Base-by-base conservation (phyloP, 2,888 invertebrate genomes). In the Nemapogon koenigi region DNA sequence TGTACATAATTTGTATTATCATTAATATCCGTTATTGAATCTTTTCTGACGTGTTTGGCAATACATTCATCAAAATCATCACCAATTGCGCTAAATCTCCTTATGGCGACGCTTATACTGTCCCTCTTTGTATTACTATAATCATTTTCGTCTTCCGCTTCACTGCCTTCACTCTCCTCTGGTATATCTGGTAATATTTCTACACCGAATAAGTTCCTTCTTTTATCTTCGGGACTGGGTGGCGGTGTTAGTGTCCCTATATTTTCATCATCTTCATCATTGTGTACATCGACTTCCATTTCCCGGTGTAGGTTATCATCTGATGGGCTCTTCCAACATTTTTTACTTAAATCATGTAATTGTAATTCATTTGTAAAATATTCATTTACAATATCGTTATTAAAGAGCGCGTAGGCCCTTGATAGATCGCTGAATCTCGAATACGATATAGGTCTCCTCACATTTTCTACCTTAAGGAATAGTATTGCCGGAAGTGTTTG, bases 171-270 rank as follows among this genome's bases (percentile, higher is more conserved):
- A 39, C 67, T 76, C 51, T 80, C 81, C 53, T 81, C 81, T 3
- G 73, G 72, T 53, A 81, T 81, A 56, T 80, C 73, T 16, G 81
- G 81, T 39, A 81, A 53, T 49, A 81, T 75, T 50, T 81, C 73
- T 29, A 81, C 76, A 3, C 81, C 81, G 46, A 72, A 75, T 28
- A 76, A 62, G 44, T 73, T 78, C 51, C 70, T 63, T 37, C 71
- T 59, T 42, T 67, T 78, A 46, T 79, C 76, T 47, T 79, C 78
- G 10, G 73, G 73, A 44, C 72, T 73, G 14, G 72, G 72, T 3
- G 73, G 76, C 25, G 75, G 75, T 8, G 75, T 76, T 15, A 69
- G 63, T 22, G 69, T 76, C 16, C 40, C 16, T 10, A 18, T 25
- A 16, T 18, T 18, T 16, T 27, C 35, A 17, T 15, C 22, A 22